A percentile compares a stretch with the other conserved stretches of the same genome.
phyloP scores from a whole-genome alignment of 2,888 invertebrate species.

The Sesia bembeciformis region DNA sequence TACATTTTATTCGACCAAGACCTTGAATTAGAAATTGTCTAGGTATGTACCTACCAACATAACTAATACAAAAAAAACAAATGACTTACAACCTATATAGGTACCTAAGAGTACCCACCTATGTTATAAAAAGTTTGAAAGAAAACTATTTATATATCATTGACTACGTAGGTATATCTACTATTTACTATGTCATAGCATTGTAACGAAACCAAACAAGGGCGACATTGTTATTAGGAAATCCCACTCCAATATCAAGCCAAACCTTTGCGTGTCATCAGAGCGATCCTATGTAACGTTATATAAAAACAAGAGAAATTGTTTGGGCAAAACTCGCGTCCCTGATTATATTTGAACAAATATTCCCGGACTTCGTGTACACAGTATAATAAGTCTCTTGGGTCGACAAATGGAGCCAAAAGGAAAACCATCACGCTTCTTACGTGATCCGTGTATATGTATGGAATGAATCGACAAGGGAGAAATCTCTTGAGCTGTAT shows the following conservation, averaged over 20 bases:
- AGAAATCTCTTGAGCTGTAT: conserved; percentile 63
- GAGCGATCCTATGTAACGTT: conserved; percentile 41
- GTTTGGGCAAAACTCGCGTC: conserved; percentile 55
- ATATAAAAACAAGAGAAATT: conserved; percentile 60
- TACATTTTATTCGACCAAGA: no score
- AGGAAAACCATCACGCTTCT: conserved; percentile 54
- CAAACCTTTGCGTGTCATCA: conserved; percentile 56
- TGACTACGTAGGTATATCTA: no score
- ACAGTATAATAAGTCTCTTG: conserved; percentile 70
- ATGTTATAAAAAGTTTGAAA: no score
- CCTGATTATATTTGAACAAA: conserved; percentile 72
- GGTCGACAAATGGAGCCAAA: conserved; percentile 63
- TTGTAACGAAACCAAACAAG: no score
- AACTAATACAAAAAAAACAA: no score
- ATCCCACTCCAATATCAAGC: conserved; percentile 51
- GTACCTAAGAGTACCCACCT: no score
- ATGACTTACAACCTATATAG: no score
- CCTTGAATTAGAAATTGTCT: no score
- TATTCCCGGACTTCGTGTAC: conserved; percentile 62
- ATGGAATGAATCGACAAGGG: conserved; percentile 54
- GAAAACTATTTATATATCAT: no score
- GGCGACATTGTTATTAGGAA: conserved; percentile 4
- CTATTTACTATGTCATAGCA: no score
- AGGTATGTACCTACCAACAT: no score
- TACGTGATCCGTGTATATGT: conserved; percentile 59